Evolutionary conservation across 2,113 vertebrate species (phyloP), one percentile per base, ranked within the genome.

Genomic region (Scomber colias): DNA sequence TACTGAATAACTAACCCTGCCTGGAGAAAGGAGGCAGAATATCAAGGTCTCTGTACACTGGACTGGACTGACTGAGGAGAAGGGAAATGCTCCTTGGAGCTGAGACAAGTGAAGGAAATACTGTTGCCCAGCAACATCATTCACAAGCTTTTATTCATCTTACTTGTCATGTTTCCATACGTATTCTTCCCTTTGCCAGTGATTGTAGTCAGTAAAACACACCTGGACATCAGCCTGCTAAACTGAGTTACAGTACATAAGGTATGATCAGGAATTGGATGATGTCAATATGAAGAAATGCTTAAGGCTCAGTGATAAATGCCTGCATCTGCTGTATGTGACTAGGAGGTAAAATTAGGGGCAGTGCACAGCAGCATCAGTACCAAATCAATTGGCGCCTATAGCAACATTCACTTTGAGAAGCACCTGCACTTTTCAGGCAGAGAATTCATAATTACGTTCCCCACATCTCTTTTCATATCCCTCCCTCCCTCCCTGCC

Each of bases 351-450:
- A 78, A 50, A 84, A 44, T 74, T 60, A 57, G 16, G 69, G 63
- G 59, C 63, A 83, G 46, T 64, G 53, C 27, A 64, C 66, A 3
- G 3, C 63, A 4, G 57, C 15, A 54, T 45, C 49, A 30, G 35
- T 7, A 75, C 60, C 14, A 35, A 53, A 35, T 24, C 31, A 79
- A 79, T 19, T 66, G 56, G 64, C 49, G 71, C 75, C 55, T 82
- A 50, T 17, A 60, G 62, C 11, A 24, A 51, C 53, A 19, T 55
- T 69, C 65, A 68, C 73, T 83, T 75, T 50, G 73, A 78, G 73
- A 78, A 53, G 84, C 92, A 92, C 88, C 86, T 93, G 92, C 83
- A 89, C 87, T 85, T 82, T 88, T 90, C 89, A 89, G 76, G 56
- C 81, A n/a, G 54, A 80, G 6, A 81, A 73, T 80, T 85, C 77